Percentiles rank a stretch among this genome's conserved stretches.
Conservation (phyloP, 2,797 vertebrate species). For the Sparidentex hasta region DNA sequence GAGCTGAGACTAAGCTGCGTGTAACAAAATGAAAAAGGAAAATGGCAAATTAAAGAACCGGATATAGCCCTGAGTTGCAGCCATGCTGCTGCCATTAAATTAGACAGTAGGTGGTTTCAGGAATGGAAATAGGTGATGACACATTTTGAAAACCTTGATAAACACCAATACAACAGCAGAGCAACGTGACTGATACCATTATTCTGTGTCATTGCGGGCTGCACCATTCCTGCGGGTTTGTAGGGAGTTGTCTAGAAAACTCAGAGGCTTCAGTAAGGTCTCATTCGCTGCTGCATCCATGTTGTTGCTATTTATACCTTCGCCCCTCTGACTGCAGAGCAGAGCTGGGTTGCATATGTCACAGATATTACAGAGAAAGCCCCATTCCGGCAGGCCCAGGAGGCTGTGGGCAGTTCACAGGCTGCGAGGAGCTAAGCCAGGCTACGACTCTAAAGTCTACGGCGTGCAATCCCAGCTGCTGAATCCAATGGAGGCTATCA, state of each 20-base stretch:
- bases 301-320: constrained; percentile 79
- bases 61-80: constrained; percentile 50
- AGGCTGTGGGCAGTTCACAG: constrained; percentile 71
- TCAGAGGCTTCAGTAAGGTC: constrained; percentile 49
- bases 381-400: constrained; percentile 60
- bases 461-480: constrained; percentile 44
- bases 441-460: constrained; percentile 64
- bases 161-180: constrained; percentile 32
- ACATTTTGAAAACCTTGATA: constrained; percentile 47
- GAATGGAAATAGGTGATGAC: constrained; percentile 44
- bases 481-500: constrained; percentile 88
- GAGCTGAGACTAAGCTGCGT: constrained; percentile 57
- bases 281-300: constrained; percentile 56
- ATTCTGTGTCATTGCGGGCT: constrained; percentile 7
- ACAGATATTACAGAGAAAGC: constrained; percentile 72
- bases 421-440: constrained; percentile 60
- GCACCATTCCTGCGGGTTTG: constrained; percentile 28
- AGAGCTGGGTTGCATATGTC: constrained; percentile 71
- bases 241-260: constrained; percentile 32
- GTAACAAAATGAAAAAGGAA: constrained; percentile 37
- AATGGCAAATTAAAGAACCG: constrained; percentile 51
- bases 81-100: constrained; percentile 47
- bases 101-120: constrained; percentile 40
- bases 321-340: constrained; percentile 58
- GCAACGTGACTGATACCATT: neutral